A percentile compares a stretch with the other conserved stretches of the same genome.
These are phyloP conservation scores for Syrphus vitripennis DNA, from an alignment of 2,888 invertebrate species.

Conservation along the genomic window DNA sequence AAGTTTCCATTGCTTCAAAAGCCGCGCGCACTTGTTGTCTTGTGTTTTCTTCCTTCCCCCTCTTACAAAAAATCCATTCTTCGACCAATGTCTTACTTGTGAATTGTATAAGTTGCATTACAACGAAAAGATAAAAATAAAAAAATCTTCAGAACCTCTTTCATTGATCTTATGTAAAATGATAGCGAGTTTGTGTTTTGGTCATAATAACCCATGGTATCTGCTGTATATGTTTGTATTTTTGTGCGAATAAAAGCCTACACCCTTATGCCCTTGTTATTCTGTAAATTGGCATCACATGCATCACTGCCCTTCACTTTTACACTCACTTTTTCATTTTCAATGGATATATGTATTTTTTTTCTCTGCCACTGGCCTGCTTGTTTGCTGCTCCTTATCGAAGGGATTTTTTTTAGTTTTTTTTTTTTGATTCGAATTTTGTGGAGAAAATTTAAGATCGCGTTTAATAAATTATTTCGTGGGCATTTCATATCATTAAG, in stretches of 20 bases:
- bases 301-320: slow-evolving; percentile 77
- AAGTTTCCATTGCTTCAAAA: slow-evolving; percentile 69
- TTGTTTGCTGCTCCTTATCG: slow-evolving; percentile 4
- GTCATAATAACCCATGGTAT: slow-evolving; percentile 49
- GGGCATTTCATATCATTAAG: slow-evolving; percentile 78
- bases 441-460: slow-evolving; percentile 59
- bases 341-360: slow-evolving; percentile 18
- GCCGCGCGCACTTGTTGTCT: slow-evolving; percentile 63
- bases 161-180: slow-evolving; percentile 74
- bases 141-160: slow-evolving; percentile 59
- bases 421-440: neutral
- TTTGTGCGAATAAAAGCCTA: slow-evolving; percentile 60
- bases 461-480: slow-evolving; percentile 78
- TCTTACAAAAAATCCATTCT: neutral
- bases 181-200: slow-evolving; percentile 75
- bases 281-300: slow-evolving; percentile 66
- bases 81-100: slow-evolving; percentile 54
- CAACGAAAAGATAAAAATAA: slow-evolving; percentile 30
- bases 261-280: slow-evolving; percentile 71
- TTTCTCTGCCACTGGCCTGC: neutral
- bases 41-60: slow-evolving; percentile 31
- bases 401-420: slow-evolving; percentile 37
- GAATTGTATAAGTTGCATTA: slow-evolving; percentile 62
- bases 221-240: slow-evolving; percentile 6
- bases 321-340: slow-evolving; percentile 69